Evolutionary conservation across 2,888 invertebrate genomes (phyloP), one percentile per base, ranked within the genome.

Genomic region (Bombylius discolor): DNA sequence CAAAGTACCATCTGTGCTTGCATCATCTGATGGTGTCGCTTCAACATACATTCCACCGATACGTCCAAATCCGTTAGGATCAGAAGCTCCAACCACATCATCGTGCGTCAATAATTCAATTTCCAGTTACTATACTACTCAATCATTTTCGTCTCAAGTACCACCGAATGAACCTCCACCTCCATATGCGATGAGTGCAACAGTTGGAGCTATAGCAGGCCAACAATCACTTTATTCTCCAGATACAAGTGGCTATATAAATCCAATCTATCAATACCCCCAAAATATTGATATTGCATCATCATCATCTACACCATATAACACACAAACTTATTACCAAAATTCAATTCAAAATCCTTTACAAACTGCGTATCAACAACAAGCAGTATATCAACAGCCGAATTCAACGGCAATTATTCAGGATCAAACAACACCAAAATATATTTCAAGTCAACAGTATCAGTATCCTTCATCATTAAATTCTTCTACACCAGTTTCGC

Each of bases 11-110:
- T 58, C 78, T 55, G 67, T 33, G 74, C 76, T 52, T 36, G 23
- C 23, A 23, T 23, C 39, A 9, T 39, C 39, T 9, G 11, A 39
- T 39, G 7, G 3, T 44, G 31, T 13, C 11, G 79, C 79, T 65
- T 79, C 77, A 54, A 49, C 53, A 4, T 66, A 65, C 56, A 65
- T 83, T 53, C 82, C 84, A 1, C 79, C 81, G 3, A 76, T 85
- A 5, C 74, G 87, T 49, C 87, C 87, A 0, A 77, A 84, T 46
- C 86, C 87, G 0, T 76, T 87, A 5, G 87, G 87, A 5, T 86
- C 86, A 1, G 87, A 87, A 58, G 71, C 70, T 63, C 69, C 74
- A 1, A 63, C 68, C 1, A 68, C 71, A 51, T 68, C 73, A 0
- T 63, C 67, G 5, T 42, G 39, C 11, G 12, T 11, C 5, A 42